These are phyloP conservation scores for Scaptomyza flava DNA, from an alignment of 2,888 invertebrate genomes.

Conservation along the genomic window DNA sequence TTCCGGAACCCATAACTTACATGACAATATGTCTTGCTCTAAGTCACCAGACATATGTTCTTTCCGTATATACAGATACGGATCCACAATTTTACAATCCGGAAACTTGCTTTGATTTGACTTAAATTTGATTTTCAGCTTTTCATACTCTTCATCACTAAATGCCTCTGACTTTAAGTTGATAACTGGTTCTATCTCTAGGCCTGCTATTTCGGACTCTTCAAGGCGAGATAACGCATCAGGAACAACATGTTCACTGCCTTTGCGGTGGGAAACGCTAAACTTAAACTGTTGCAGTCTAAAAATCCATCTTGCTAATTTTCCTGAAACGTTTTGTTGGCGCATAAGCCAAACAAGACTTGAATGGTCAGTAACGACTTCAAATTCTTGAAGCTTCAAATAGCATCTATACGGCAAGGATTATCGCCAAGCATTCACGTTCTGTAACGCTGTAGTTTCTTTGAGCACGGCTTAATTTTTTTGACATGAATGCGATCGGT, in stretches of 20 bases:
- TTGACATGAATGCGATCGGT: no score
- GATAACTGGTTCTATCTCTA: neutral
- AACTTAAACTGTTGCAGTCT: constrained; percentile 12
- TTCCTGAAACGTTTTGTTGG: neutral
- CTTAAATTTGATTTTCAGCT: neutral
- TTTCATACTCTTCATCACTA: neutral
- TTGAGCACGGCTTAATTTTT: no score
- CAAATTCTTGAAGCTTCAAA: constrained; percentile 22
- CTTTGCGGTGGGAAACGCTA: constrained; percentile 6
- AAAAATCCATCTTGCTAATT: constrained; percentile 14
- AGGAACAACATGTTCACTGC: constrained; percentile 10
- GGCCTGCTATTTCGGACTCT: neutral
- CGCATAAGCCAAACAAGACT: constrained; percentile 12
- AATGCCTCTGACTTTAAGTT: neutral
- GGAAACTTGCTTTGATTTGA: neutral
- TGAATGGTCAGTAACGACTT: constrained; percentile 15
- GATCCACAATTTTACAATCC: neutral
- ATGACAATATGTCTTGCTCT: neutral
- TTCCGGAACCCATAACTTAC: neutral
- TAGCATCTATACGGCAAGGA: neutral
- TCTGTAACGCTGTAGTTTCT: no score
- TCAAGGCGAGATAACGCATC: constrained; percentile 2
- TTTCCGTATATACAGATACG: neutral
- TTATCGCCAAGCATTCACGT: no score
- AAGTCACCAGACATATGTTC: neutral